A percentile compares a stretch with the other conserved stretches of the same genome.
Evolutionary conservation across 2,888 invertebrate genomes (phyloP).

Genomic region (Caradrina kadenii): DNA sequence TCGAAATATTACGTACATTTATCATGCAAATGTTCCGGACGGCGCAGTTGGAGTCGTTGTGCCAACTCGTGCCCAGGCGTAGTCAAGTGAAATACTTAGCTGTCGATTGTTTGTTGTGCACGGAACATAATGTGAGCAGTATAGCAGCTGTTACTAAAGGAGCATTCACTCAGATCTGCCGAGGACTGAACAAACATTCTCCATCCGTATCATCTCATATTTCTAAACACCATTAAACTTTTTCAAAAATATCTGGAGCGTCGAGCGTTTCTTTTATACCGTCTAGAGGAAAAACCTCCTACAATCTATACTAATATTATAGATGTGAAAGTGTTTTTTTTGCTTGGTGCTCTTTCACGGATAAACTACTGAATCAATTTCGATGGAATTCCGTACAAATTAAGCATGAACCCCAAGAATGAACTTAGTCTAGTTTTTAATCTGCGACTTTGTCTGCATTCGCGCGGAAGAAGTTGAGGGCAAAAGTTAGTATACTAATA

Average conservation of each 20-base stretch:
- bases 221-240: conserved; percentile 40
- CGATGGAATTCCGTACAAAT: too few species aligned
- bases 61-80: conserved; percentile 45
- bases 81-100: conserved; percentile 55
- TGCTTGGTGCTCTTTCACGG: too few species aligned
- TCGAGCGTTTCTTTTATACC: conserved; percentile 19
- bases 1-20: conserved; percentile 57
- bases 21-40: conserved; percentile 57
- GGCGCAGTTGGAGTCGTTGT: conserved; percentile 45
- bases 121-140: conserved; percentile 28
- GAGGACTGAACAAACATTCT: conserved; percentile 44
- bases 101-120: conserved; percentile 48
- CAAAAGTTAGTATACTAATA: conserved; percentile 27
- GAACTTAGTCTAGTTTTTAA: too few species aligned
- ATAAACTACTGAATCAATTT: too few species aligned
- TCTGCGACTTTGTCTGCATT: too few species aligned
- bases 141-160: conserved; percentile 29
- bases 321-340: too few species aligned
- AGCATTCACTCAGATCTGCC: conserved; percentile 32
- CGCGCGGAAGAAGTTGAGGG: too few species aligned
- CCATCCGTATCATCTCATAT: conserved; percentile 25
- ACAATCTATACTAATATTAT: neutral
- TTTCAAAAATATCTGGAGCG: conserved; percentile 19
- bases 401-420: too few species aligned
- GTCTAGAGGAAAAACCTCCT: conserved; percentile 23